These are phyloP conservation scores for Habroteleia sp. DNA, from an alignment of 2,888 invertebrate genomes.

Conservation along the genomic window DNA sequence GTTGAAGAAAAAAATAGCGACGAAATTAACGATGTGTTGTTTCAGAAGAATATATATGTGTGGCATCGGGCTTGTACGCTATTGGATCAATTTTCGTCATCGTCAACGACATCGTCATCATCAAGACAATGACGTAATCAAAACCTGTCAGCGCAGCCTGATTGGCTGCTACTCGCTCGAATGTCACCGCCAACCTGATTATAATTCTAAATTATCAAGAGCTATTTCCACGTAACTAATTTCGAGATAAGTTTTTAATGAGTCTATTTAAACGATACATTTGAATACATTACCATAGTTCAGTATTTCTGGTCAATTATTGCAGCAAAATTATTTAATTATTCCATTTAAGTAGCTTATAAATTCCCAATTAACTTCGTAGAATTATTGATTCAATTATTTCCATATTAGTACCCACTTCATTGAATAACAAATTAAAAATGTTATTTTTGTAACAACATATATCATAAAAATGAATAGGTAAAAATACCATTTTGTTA, in stretches of 20 bases:
- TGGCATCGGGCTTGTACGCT: too few species aligned
- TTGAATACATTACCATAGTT: not conserved
- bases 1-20: not conserved
- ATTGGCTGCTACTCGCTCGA: slow-evolving; percentile 26
- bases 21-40: slow-evolving; percentile 13
- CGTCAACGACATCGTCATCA: slow-evolving; percentile 11
- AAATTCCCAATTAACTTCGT: too few species aligned
- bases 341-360: too few species aligned
- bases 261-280: slow-evolving; percentile 4
- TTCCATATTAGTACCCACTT: too few species aligned
- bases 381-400: too few species aligned
- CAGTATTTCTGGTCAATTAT: not conserved
- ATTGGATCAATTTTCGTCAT: slow-evolving; percentile 35
- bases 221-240: slow-evolving; percentile 30
- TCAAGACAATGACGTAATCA: slow-evolving; percentile 47
- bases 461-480: too few species aligned
- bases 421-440: too few species aligned
- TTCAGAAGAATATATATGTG: slow-evolving; percentile 3
- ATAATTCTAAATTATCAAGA: slow-evolving; percentile 36
- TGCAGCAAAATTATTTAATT: too few species aligned
- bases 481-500: too few species aligned
- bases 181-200: slow-evolving; percentile 33
- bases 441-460: too few species aligned
- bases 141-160: slow-evolving; percentile 34
- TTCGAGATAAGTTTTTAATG: slow-evolving; percentile 17